These are phyloP conservation scores for Pomacea maculata DNA, from an alignment of 1,140 invertebrate species.

Conservation along the genomic window DNA sequence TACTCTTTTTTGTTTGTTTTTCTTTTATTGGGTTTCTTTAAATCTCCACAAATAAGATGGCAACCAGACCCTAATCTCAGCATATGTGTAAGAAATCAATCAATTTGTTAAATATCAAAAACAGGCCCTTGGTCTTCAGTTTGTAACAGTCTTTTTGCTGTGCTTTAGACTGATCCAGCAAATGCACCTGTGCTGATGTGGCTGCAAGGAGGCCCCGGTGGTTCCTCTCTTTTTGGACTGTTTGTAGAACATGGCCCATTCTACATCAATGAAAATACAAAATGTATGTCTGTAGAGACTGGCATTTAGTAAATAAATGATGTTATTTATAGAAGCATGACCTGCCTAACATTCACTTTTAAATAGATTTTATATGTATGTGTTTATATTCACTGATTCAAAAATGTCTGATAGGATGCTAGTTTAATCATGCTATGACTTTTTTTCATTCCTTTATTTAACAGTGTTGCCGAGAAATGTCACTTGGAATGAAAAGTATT, in stretches of 20 bases:
- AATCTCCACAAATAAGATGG: no score
- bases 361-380: neutral
- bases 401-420: neutral
- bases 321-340: neutral
- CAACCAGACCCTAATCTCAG: no score
- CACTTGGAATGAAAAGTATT: constrained; percentile 79
- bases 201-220: constrained; percentile 87
- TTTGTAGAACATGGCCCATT: constrained; percentile 87
- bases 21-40: no score
- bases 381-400: neutral
- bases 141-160: neutral
- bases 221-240: constrained; percentile 80
- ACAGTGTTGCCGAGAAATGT: constrained; percentile 51
- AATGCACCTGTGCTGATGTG: constrained; percentile 79
- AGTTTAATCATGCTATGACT: neutral
- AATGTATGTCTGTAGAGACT: constrained; percentile 62
- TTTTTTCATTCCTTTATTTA: constrained; percentile 25
- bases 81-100: no score
- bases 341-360: neutral
- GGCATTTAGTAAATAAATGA: no score
- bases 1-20: no score
- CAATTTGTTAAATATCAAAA: no score
- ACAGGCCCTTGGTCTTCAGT: no score
- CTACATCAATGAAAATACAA: constrained; percentile 70
- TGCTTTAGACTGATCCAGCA: constrained; percentile 40